A percentile compares a stretch with the other conserved stretches of the same genome.
phyloP scores from a whole-genome alignment of 92 coral and sea anemone species.

The Phenganax subtilis region DNA sequence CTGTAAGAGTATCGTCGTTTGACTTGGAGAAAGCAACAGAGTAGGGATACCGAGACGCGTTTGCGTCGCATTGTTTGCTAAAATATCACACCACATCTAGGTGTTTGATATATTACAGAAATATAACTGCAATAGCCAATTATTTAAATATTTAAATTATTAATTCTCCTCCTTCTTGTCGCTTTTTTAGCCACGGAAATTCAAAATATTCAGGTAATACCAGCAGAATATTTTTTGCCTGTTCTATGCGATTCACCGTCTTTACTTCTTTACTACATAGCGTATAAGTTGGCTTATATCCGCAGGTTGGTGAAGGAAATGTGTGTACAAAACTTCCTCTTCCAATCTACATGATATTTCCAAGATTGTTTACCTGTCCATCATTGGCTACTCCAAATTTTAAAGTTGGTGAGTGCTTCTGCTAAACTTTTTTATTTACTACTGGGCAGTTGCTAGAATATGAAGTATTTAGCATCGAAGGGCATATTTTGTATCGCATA shows the following conservation, averaged over 20 bases:
- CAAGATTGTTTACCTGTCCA: constrained; percentile 95
- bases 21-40: too few species aligned
- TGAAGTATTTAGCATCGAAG: background rate
- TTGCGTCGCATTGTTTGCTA: too few species aligned
- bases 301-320: constrained; percentile 94
- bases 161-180: background rate
- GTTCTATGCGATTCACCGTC: background rate
- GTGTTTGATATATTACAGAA: background rate
- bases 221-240: background rate
- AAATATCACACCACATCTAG: background rate
- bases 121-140: background rate
- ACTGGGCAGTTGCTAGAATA: background rate
- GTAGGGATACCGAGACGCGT: too few species aligned
- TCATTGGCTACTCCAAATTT: constrained; percentile 92
- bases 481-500: background rate
- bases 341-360: constrained; percentile 92
- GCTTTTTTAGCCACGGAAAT: constrained; percentile 82
- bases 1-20: background rate
- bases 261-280: background rate
- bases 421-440: background rate
- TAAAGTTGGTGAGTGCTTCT: constrained; percentile 77
- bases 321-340: constrained; percentile 80
- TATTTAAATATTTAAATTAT: background rate
- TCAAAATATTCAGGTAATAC: constrained; percentile 86
- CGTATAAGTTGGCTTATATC: background rate